Evolutionary conservation across 2,888 invertebrate species (phyloP).

Genomic region (Gnatocerus cornutus): DNA sequence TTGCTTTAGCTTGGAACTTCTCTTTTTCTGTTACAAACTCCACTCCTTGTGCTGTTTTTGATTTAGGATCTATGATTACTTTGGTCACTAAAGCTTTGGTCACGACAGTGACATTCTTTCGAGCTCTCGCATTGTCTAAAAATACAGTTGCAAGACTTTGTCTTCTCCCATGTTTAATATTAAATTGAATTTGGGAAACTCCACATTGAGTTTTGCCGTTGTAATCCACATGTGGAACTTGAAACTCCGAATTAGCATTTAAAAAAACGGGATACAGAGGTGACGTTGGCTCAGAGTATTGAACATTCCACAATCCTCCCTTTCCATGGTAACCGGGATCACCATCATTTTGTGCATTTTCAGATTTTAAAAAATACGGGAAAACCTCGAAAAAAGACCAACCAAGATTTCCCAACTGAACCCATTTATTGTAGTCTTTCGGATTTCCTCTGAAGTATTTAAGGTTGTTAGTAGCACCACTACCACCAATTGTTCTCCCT

Average conservation of each 20-base stretch:
- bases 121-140: constrained; percentile 43
- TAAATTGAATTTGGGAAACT: constrained; percentile 6
- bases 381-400: constrained; percentile 90
- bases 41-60: constrained; percentile 47
- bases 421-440: constrained; percentile 89
- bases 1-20: constrained; percentile 28
- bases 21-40: constrained; percentile 47
- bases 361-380: constrained; percentile 89
- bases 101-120: constrained; percentile 47
- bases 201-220: neutral
- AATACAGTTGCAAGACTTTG: constrained; percentile 49
- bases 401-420: constrained; percentile 81
- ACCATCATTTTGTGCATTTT: constrained; percentile 75
- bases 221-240: neutral
- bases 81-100: neutral
- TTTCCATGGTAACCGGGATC: constrained; percentile 46
- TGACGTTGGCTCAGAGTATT: constrained; percentile 33
- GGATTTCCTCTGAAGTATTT: constrained; percentile 75
- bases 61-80: constrained; percentile 6
- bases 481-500: constrained; percentile 1
- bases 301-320: constrained; percentile 50
- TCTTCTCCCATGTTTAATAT: constrained; percentile 48
- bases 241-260: neutral
- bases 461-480: neutral
- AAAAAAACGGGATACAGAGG: neutral